Base-by-base conservation (phyloP, 2,113 vertebrate genomes). In the Echinops telfairi region DNA sequence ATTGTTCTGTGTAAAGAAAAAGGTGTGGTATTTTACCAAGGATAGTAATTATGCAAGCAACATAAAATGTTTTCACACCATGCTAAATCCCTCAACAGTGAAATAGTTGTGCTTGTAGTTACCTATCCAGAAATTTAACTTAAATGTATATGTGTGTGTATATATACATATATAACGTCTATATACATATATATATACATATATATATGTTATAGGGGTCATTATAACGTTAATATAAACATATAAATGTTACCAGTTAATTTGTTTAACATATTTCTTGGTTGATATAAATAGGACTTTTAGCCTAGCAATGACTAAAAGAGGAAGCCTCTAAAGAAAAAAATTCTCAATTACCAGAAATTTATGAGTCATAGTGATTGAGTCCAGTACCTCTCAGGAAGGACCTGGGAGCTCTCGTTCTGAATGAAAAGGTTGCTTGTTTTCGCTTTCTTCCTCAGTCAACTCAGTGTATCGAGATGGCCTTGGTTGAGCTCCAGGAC, bases 231-330 rank as follows among this genome's bases (percentile, higher is more conserved):
- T 7, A 7, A 53, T 53, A 53, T 53, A 53, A 2, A 53, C 47
- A 53, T 53, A 53, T 53, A 53, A 2, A 53, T 9, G 89, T 94
- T 94, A 81, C 77, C 70, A 81, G 92, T 93, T 80, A 91, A 95
- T 96, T 94, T 96, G 47, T 62, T 68, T 53, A 93, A 96, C 85
- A 92, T 90, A 92, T 92, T 95, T 78, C 38, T 62, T 76, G 81
- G 70, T 83, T 94, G 64, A 90, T 93, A 88, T 88, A 96, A 91
- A 96, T 73, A 94, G 31, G 23, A 89, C 95, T 77, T 93, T 94
- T 94, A 96, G 68, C 70, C 53, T 81, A 75, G 82, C 27, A 92
- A 76, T 90, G 93, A 70, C 71, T 70, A 79, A 88, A 92, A 90
- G 75, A 95, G 66, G 93, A 92, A 94, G 60, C 25, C 58, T 83